Percentiles rank a stretch among this genome's conserved stretches.
phyloP scores from a whole-genome alignment of 2,888 invertebrate genomes.

The Lasioglossum villosulum region DNA sequence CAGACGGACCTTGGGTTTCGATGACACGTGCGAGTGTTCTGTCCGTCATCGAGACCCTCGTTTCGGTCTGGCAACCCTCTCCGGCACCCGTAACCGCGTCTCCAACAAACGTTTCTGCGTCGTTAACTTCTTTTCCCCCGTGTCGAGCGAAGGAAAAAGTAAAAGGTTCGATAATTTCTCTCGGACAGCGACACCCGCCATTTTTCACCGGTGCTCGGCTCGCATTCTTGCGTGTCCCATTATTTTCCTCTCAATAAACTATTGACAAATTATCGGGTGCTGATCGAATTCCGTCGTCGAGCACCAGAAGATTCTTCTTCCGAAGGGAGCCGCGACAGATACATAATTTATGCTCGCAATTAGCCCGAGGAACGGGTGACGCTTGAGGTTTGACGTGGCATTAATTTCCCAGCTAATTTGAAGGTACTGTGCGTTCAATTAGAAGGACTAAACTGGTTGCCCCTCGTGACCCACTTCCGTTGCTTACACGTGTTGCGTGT shows the following conservation, averaged over 20 bases:
- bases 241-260: not conserved
- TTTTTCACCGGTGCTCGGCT: not conserved
- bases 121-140: conserved; percentile 24
- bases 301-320: not conserved
- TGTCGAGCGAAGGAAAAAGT: not conserved
- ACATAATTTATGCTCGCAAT: not conserved
- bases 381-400: not conserved
- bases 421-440: conserved; percentile 45
- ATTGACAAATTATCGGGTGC: not conserved
- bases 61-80: conserved; percentile 15
- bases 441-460: conserved; percentile 39
- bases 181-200: not conserved
- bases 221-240: not conserved
- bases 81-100: not conserved
- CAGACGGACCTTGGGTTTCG: conserved; percentile 8
- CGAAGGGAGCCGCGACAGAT: not conserved
- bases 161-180: conserved; percentile 11
- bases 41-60: conserved; percentile 31
- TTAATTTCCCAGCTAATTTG: conserved; percentile 50
- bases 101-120: conserved; percentile 34
- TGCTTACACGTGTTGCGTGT: not conserved
- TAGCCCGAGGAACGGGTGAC: not conserved
- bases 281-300: not conserved
- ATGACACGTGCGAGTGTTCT: conserved; percentile 30
- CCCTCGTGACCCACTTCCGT: conserved; percentile 23